phyloP scores from a whole-genome alignment of 2,113 vertebrate genomes.

The Anolis sagrei region DNA sequence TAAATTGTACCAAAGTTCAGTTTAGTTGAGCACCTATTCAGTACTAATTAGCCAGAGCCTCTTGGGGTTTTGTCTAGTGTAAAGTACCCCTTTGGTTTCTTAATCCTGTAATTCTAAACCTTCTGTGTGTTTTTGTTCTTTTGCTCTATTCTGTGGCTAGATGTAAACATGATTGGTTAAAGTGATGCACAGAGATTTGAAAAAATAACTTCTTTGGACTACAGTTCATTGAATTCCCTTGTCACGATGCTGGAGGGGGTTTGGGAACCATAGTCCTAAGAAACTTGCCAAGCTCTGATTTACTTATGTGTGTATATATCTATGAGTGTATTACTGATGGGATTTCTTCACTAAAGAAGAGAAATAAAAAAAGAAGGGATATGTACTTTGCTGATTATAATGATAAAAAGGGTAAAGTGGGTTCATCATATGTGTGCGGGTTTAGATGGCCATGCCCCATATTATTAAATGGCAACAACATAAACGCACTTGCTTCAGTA shows the following conservation, averaged over 20 bases:
- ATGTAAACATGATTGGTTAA: slow-evolving; percentile 27
- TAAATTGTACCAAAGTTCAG: not conserved
- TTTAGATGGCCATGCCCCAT: no score
- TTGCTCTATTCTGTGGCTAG: slow-evolving; percentile 54
- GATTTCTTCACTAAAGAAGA: slow-evolving; percentile 55
- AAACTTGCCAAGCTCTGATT: no score
- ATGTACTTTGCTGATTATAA: slow-evolving; percentile 75
- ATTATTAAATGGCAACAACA: no score
- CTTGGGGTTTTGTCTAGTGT: not conserved
- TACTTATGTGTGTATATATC: no score
- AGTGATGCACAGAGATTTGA: slow-evolving; percentile 31
- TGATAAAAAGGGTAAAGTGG: slow-evolving; percentile 65
- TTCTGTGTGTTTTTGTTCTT: not conserved
- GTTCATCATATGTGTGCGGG: no score
- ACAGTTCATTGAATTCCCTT: no score
- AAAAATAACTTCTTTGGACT: no score
- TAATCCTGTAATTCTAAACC: not conserved
- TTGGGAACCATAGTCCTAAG: no score
- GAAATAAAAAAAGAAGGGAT: slow-evolving; percentile 69
- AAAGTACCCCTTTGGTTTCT: not conserved
- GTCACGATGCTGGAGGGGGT: no score
- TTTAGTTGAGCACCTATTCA: not conserved
- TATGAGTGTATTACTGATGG: slow-evolving; percentile 50
- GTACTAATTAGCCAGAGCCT: not conserved
- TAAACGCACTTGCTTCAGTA: no score